Percentiles rank a stretch among this genome's conserved stretches.
Evolutionary conservation across 1,140 invertebrate genomes (phyloP).

Genomic region (Drosophila pruinosa): DNA sequence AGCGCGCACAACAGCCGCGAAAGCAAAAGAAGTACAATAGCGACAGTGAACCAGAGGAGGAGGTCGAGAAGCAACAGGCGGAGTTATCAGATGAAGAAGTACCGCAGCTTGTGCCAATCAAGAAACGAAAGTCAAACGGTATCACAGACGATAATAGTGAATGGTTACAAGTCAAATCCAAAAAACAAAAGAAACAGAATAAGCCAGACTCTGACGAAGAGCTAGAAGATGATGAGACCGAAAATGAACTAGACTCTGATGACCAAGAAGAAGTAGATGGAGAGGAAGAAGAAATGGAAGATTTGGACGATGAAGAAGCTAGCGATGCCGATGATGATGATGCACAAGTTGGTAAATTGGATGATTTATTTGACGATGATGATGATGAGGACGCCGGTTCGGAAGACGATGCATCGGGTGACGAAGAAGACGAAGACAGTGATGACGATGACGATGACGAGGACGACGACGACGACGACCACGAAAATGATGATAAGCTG

Average conservation of each 20-base stretch:
- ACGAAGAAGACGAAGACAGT: slow-evolving; percentile 64
- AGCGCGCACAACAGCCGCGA: slow-evolving; percentile 44
- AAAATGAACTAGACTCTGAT: slow-evolving; percentile 41
- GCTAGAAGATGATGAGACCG: slow-evolving; percentile 39
- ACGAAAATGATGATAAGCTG: slow-evolving; percentile 86
- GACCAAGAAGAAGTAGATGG: slow-evolving; percentile 37
- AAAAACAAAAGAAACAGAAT: slow-evolving; percentile 82
- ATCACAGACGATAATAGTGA: slow-evolving; percentile 88
- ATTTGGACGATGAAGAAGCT: slow-evolving; percentile 53
- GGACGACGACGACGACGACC: slow-evolving; percentile 81
- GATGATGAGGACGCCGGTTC: slow-evolving; percentile 47
- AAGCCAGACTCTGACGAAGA: slow-evolving; percentile 27
- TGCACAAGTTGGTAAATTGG: slow-evolving; percentile 65
- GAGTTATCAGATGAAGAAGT: slow-evolving; percentile 45
- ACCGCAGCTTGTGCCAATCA: slow-evolving; percentile 49
- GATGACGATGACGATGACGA: slow-evolving; percentile 62
- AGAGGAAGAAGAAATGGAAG: slow-evolving; percentile 54
- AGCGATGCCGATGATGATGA: slow-evolving; percentile 55
- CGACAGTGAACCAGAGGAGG: slow-evolving; percentile 70
- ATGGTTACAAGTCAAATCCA: slow-evolving; percentile 87
- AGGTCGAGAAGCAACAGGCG: slow-evolving; percentile 36
- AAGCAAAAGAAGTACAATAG: slow-evolving; percentile 67
- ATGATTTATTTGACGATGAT: slow-evolving; percentile 70
- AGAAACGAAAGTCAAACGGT: slow-evolving; percentile 75
- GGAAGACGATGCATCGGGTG: slow-evolving; percentile 66